A percentile compares a stretch with the other conserved stretches of the same genome.
These are phyloP conservation scores for Sebastiscus tertius DNA, from an alignment of 2,797 vertebrate genomes.

Conservation along the genomic window DNA sequence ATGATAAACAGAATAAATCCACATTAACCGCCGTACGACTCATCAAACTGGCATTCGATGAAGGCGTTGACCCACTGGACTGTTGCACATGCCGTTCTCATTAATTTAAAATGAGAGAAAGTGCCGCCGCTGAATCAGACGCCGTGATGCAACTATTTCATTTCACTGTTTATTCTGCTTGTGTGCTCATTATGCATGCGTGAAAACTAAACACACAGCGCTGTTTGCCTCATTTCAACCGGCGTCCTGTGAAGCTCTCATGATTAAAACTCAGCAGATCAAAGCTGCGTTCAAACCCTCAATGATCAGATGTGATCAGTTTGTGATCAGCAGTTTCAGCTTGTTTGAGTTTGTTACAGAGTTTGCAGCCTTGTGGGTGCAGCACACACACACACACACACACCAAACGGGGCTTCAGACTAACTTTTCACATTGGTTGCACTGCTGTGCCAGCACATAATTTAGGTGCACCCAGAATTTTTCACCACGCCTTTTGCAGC, in stretches of 20 bases:
- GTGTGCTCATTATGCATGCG: slow-evolving; percentile 18
- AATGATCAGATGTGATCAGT: neutral
- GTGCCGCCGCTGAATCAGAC: slow-evolving; percentile 23
- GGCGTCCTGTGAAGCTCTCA: slow-evolving; percentile 7
- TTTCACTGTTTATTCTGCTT: slow-evolving; percentile 29
- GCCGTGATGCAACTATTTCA: slow-evolving; percentile 54
- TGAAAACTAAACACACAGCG: neutral
- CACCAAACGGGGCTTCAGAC: neutral
- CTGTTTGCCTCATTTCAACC: neutral
- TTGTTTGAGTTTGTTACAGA: neutral
- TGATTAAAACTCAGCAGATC: slow-evolving; percentile 38
- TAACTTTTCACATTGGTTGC: too few species aligned
- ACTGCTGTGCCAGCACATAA: too few species aligned
- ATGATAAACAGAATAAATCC: neutral
- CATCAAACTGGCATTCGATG: neutral
- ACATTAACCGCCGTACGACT: neutral
- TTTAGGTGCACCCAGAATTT: too few species aligned
- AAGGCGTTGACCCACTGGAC: neutral
- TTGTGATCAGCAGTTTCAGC: slow-evolving; percentile 30
- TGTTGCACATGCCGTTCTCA: neutral
- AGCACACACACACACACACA: neutral
- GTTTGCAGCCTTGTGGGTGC: neutral
- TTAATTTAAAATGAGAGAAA: slow-evolving; percentile 29
- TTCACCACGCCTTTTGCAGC: too few species aligned
- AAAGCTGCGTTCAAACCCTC: slow-evolving; percentile 23